Conservation (phyloP, 2,888 invertebrate genomes). For the Alitta virens region DNA sequence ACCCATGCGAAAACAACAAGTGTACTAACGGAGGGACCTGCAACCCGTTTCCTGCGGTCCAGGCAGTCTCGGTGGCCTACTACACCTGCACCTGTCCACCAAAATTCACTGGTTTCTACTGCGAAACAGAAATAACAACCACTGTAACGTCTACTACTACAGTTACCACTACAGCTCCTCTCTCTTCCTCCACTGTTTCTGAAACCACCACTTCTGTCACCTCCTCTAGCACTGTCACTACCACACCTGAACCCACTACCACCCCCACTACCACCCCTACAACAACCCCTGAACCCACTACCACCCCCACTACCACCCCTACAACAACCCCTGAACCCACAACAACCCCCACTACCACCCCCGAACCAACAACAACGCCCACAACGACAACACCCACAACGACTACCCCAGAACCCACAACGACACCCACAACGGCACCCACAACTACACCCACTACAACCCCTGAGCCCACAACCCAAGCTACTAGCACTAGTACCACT, state of each 20-base stretch:
- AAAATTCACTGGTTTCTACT: slow-evolving; percentile 32
- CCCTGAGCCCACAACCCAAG: background rate
- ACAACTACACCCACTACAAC: background rate
- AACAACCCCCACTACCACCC: background rate
- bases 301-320: background rate
- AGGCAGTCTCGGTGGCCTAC: slow-evolving; percentile 12
- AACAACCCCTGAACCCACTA: background rate
- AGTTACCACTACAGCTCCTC: background rate
- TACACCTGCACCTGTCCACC: slow-evolving; percentile 33
- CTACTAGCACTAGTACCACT: background rate
- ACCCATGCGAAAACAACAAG: slow-evolving; percentile 34
- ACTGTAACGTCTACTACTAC: background rate
- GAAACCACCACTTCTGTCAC: background rate
- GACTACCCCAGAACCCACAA: background rate
- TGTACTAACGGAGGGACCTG: slow-evolving; percentile 72
- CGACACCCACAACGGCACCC: background rate
- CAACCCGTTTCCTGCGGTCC: slow-evolving; percentile 61
- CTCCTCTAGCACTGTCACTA: too few relatives aligned
- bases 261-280: background rate
- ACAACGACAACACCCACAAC: background rate
- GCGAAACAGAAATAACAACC: slow-evolving; percentile 28
- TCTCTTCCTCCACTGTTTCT: background rate
- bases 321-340: background rate
- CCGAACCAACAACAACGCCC: background rate
- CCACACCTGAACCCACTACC: background rate